Base-by-base conservation (phyloP, 2,888 invertebrate genomes). In the Clunio marinus region DNA sequence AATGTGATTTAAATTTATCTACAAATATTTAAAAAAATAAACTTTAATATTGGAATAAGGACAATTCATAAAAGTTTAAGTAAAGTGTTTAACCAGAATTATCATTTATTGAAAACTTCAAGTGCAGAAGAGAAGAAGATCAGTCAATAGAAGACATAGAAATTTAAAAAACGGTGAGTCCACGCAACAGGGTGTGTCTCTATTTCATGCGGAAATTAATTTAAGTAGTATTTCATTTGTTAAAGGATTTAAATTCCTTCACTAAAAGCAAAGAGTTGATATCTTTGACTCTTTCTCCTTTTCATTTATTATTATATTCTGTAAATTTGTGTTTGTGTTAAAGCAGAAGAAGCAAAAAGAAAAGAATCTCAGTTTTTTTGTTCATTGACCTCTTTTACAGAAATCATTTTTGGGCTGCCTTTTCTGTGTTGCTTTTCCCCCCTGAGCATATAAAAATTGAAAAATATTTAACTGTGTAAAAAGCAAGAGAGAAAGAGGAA, bases 371-470 rank as follows among this genome's bases (percentile, higher is more conserved):
- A 45, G 51, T 66, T 24, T 45, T 5, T 45, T 59, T 66, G 66
- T 66, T 66, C 66, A 45, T 66, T 66, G 66, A 66, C 66, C 66
- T 66, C 66, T 66, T 66, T 66, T 55, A 15, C 2, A 45, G 55
- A 65, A 66, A 51, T 51, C 46, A 51, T 45, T 66, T 66, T 55
- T 32, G 66, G 66, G 63, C 63, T 65, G 63, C 28, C 46, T 65
- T 60, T 46, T 62, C 46, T 46, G n/a, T n/a, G n/a, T 22, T 66
- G 25, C 55, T 66, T 55, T 66, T 35, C 66, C 66, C 66, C 66
- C 66, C 27, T 65, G 62, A 62, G 62, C 62, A 65, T 65, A 25
- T 22, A 51, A 51, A 51, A 51, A 51, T 20, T 51, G 27, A 46
- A 46, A 65, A 46, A 60, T 17, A 35, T 32, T 22, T 46, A 41